A percentile compares a stretch with the other conserved stretches of the same genome.
Evolutionary conservation across 1,140 invertebrate species (phyloP).

Genomic region (Drosophila ogumai): DNA sequence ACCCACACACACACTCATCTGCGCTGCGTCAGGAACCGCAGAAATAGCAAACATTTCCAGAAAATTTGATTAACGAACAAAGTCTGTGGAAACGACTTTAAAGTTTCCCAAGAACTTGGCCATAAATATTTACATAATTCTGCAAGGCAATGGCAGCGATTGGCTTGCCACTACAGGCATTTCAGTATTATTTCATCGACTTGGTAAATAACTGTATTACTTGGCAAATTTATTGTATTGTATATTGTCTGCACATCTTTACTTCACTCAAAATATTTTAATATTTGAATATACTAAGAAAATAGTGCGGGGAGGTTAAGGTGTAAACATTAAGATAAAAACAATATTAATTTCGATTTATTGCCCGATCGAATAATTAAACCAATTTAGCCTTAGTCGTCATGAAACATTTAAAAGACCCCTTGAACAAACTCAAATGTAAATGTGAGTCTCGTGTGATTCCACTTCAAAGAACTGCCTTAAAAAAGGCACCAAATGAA

Average conservation of each 20-base stretch:
- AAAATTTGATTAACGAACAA: constrained; percentile 70
- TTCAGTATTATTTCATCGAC: constrained; percentile 6
- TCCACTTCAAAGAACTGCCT: background rate
- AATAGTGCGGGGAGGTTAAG: background rate
- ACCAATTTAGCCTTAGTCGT: too few species aligned
- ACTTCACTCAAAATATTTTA: background rate
- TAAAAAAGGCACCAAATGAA: background rate
- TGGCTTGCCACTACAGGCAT: background rate
- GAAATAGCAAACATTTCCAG: constrained; percentile 67
- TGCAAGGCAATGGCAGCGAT: constrained; percentile 8
- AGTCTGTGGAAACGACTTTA: constrained; percentile 55
- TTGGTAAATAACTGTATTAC: constrained; percentile 5
- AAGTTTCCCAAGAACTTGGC: constrained; percentile 33
- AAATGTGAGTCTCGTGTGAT: background rate
- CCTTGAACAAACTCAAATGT: background rate
- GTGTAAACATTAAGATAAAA: background rate
- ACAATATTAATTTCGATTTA: too few species aligned
- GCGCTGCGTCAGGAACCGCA: constrained; percentile 21
- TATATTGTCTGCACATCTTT: background rate
- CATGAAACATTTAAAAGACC: background rate
- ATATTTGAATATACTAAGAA: background rate
- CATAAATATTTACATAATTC: constrained; percentile 40
- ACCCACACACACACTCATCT: constrained; percentile 12
- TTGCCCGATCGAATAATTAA: background rate
- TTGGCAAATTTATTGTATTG: background rate